phyloP scores from a whole-genome alignment of 2,888 invertebrate species.

The Stenotaenia linearis region DNA sequence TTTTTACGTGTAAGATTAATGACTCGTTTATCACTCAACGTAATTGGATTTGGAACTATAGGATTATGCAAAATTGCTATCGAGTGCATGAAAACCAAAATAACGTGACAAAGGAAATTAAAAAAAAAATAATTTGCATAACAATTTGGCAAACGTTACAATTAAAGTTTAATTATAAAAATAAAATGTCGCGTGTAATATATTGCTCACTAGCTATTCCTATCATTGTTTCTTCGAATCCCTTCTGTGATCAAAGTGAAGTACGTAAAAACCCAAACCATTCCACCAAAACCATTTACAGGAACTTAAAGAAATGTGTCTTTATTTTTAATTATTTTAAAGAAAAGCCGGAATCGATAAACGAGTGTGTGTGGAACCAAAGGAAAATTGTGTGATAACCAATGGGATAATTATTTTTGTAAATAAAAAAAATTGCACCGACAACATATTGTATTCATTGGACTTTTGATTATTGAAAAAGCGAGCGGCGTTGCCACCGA shows the following conservation, averaged over 20 bases:
- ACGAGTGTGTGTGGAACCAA: neutral
- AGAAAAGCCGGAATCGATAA: neutral
- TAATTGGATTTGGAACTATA: slow-evolving; percentile 20
- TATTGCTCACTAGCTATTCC: slow-evolving; percentile 8
- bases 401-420: slow-evolving; percentile 24
- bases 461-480: neutral
- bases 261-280: neutral
- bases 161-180: neutral
- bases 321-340: neutral
- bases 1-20: slow-evolving; percentile 16
- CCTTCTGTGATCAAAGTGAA: slow-evolving; percentile 8
- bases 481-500: neutral
- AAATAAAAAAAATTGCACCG: slow-evolving; percentile 21
- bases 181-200: neutral
- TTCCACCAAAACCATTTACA: too few relatives aligned
- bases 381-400: slow-evolving; percentile 19
- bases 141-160: neutral
- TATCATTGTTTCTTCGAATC: neutral
- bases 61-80: slow-evolving; percentile 23
- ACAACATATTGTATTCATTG: slow-evolving; percentile 17
- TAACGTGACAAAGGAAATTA: neutral
- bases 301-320: neutral
- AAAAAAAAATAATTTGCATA: neutral
- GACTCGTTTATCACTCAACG: slow-evolving; percentile 19
- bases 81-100: slow-evolving; percentile 6